Conservation (phyloP, 2,113 vertebrate species). For the Mixornis gularis region DNA sequence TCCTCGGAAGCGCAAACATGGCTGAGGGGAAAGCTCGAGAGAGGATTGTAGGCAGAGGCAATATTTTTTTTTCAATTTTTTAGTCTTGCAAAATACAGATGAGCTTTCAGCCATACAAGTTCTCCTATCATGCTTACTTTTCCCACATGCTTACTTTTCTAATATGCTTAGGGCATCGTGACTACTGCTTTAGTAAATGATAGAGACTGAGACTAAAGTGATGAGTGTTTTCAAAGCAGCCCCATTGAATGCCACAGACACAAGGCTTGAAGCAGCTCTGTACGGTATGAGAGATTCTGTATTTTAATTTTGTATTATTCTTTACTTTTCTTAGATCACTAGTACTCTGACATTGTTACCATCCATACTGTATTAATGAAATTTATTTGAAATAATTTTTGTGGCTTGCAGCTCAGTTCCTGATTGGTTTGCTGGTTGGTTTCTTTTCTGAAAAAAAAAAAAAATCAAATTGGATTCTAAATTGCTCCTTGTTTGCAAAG, state of each 20-base stretch:
- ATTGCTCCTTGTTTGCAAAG: constrained; percentile 27
- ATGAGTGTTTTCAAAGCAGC: not conserved
- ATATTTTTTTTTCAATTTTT: not conserved
- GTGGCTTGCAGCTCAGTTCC: not conserved
- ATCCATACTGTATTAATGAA: not conserved
- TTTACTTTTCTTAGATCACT: not conserved
- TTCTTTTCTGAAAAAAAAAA: constrained; percentile 1
- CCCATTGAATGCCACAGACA: not conserved
- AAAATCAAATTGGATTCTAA: not conserved
- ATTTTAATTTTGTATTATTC: not conserved
- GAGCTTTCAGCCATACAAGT: not conserved
- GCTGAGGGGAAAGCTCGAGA: not conserved
- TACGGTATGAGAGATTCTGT: not conserved
- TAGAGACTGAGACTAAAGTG: not conserved
- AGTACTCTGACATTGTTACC: not conserved
- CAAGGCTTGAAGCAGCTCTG: not conserved
- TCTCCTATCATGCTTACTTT: not conserved
- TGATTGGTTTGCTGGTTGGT: not conserved
- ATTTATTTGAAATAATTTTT: not conserved
- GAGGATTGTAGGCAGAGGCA: not conserved
- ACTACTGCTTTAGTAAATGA: not conserved
- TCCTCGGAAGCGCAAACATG: not conserved
- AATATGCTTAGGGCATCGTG: not conserved
- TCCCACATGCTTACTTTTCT: not conserved
- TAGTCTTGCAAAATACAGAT: not conserved